A percentile compares a stretch with the other conserved stretches of the same genome.
phyloP scores from a whole-genome alignment of 2,797 vertebrate genomes.

The Protosalanx chinensis region DNA sequence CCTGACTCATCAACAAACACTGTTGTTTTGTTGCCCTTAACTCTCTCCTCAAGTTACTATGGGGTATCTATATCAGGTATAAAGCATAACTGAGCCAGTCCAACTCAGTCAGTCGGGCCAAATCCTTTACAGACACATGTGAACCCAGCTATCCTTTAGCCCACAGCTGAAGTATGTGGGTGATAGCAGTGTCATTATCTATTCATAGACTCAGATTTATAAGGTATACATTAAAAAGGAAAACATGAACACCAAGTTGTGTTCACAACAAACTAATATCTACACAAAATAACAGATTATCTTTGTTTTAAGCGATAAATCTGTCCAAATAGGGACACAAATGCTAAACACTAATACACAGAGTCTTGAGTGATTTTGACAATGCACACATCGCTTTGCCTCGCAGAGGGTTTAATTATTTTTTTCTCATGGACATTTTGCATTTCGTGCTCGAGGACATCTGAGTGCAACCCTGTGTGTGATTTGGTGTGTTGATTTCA shows the following conservation, averaged over 20 bases:
- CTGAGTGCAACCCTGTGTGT: too few relatives aligned
- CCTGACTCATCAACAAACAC: too few relatives aligned
- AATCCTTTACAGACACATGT: background rate
- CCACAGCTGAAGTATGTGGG: background rate
- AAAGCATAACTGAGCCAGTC: background rate
- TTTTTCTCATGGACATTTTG: too few relatives aligned
- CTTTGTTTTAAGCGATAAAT: background rate
- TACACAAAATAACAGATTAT: background rate
- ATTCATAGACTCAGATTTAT: background rate
- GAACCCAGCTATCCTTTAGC: background rate
- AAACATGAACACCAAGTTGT: background rate
- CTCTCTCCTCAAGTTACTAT: too few relatives aligned
- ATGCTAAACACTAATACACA: background rate
- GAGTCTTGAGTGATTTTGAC: background rate
- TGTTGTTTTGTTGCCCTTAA: too few relatives aligned
- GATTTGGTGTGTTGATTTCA: slow-evolving; percentile 44
- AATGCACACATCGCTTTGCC: background rate
- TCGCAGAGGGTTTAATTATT: background rate
- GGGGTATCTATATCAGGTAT: too few relatives aligned
- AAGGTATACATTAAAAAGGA: background rate
- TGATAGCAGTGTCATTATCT: background rate
- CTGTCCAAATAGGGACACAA: background rate
- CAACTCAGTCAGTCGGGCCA: background rate
- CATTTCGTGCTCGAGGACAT: too few relatives aligned
- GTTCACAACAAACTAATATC: background rate